Conservation (phyloP, 2,113 vertebrate genomes). For the Heteronetta atricapilla region DNA sequence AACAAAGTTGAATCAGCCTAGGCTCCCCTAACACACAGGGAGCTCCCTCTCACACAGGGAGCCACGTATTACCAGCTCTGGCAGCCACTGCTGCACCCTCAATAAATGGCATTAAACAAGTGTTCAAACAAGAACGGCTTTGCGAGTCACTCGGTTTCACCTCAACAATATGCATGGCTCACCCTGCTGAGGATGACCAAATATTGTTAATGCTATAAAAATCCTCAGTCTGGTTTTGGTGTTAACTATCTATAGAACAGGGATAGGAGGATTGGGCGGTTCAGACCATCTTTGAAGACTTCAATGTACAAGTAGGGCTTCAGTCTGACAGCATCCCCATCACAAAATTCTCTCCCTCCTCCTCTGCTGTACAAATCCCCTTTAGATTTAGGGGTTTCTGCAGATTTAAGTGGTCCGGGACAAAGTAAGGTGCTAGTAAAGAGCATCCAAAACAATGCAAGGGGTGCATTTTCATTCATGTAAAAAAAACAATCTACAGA, state of each 20-base stretch:
- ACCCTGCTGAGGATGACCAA: background rate
- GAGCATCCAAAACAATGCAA: background rate
- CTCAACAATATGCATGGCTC: background rate
- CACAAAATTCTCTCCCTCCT: background rate
- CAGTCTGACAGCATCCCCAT: background rate
- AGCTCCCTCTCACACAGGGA: background rate
- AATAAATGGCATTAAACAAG: slow-evolving; percentile 38
- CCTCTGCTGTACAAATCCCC: background rate
- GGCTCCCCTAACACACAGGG: background rate
- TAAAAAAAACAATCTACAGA: background rate
- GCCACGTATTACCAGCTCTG: background rate
- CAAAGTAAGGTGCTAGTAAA: background rate
- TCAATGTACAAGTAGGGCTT: rapidly evolving
- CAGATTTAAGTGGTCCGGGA: background rate
- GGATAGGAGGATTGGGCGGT: background rate
- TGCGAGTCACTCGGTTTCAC: background rate
- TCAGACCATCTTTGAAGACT: background rate
- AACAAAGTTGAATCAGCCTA: background rate
- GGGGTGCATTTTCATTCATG: background rate
- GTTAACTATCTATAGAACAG: background rate
- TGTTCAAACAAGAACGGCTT: slow-evolving; percentile 22
- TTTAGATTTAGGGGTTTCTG: rapidly evolving
- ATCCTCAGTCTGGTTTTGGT: background rate
- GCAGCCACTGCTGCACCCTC: slow-evolving; percentile 23
- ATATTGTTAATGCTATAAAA: background rate